Evolutionary conservation across 2,113 vertebrate species (phyloP).

Genomic region (Platichthys stellatus): DNA sequence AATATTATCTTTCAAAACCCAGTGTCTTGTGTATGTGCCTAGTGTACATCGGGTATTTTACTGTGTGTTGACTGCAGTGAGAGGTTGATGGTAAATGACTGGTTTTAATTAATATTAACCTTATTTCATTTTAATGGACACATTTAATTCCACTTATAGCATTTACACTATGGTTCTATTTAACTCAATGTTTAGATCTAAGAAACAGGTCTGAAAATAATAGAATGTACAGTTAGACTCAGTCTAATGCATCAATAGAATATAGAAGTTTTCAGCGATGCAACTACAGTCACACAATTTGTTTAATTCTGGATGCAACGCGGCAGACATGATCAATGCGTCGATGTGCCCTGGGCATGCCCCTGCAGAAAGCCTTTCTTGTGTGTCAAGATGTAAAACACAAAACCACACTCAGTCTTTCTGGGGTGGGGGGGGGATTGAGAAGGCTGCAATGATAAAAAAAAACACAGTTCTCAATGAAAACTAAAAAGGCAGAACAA

Average conservation of each 20-base stretch:
- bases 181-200: neutral
- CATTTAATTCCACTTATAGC: neutral
- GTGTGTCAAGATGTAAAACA: constrained; percentile 24
- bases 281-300: constrained; percentile 10
- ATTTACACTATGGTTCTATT: neutral
- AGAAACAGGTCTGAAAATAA: constrained; percentile 7
- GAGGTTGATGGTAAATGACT: neutral
- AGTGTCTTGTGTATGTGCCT: neutral
- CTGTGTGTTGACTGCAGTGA: constrained; percentile 2
- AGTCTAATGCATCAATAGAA: neutral
- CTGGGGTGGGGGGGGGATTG: neutral
- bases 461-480: neutral
- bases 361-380: constrained; percentile 30
- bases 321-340: constrained; percentile 18
- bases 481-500: neutral
- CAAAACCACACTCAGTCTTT: neutral
- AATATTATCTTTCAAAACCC: neutral
- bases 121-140: constrained; percentile 4
- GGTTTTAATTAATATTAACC: neutral
- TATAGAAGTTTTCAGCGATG: neutral
- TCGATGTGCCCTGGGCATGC: constrained; percentile 26
- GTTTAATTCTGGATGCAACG: constrained; percentile 2
- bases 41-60: neutral
- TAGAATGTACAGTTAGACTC: neutral
- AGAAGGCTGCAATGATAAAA: neutral